phyloP scores from a whole-genome alignment of 2,888 invertebrate species.

The Leptothorax acervorum region DNA sequence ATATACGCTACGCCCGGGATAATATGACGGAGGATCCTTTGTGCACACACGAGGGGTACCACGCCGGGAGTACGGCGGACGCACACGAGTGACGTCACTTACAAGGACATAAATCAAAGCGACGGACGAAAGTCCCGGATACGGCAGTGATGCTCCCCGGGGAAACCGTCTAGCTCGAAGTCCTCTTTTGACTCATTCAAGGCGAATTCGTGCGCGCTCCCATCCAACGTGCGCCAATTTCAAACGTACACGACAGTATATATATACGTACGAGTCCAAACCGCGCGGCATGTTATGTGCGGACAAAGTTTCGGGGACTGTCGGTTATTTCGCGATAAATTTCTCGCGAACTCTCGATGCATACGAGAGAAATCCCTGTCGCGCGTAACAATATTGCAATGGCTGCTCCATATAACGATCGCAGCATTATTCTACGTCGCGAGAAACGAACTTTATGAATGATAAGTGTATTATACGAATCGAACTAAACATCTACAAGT shows the following conservation, averaged over 20 bases:
- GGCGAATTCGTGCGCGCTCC: slow-evolving; percentile 52
- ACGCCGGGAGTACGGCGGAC: slow-evolving; percentile 74
- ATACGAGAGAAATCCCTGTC: neutral
- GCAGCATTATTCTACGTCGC: neutral
- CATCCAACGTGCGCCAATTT: slow-evolving; percentile 49
- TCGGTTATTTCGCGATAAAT: slow-evolving; percentile 20
- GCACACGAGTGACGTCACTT: slow-evolving; percentile 85
- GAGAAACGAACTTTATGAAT: neutral
- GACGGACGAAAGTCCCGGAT: slow-evolving; percentile 81
- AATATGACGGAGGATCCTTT: slow-evolving; percentile 85
- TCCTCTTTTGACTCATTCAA: slow-evolving; percentile 67
- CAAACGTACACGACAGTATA: slow-evolving; percentile 12
- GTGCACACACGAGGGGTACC: slow-evolving; percentile 80
- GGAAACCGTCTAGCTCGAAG: slow-evolving; percentile 66
- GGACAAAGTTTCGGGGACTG: slow-evolving; percentile 9
- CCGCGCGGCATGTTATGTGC: slow-evolving; percentile 5
- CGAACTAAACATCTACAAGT: neutral
- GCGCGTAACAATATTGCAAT: neutral
- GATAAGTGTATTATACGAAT: neutral
- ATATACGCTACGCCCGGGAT: slow-evolving; percentile 84
- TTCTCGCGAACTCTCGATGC: neutral
- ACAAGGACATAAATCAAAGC: slow-evolving; percentile 86
- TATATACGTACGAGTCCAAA: neutral
- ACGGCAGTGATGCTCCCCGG: slow-evolving; percentile 77
- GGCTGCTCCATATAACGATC: neutral